Percentiles rank a stretch among this genome's conserved stretches.
Conservation (phyloP, 2,888 invertebrate genomes). For the Amiota mariae region DNA sequence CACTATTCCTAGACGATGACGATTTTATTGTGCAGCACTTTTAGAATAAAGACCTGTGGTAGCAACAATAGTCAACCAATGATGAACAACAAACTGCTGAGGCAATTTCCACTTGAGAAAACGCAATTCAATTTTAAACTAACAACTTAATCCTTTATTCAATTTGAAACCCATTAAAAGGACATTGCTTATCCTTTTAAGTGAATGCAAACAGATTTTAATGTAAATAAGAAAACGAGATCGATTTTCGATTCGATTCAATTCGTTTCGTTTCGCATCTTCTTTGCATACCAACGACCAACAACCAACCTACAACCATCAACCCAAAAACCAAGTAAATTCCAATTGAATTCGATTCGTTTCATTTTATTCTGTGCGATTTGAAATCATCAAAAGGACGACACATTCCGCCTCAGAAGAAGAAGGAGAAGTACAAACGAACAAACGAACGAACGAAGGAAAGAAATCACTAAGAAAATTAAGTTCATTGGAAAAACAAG, state of each 20-base stretch:
- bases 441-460: neutral
- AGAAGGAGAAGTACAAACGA: neutral
- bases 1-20: too few relatives aligned
- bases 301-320: conserved; percentile 10
- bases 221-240: conserved; percentile 73
- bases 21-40: too few relatives aligned
- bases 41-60: too few relatives aligned
- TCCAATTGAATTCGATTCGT: conserved; percentile 17
- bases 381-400: neutral
- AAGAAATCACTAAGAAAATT: conserved; percentile 51
- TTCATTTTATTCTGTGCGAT: neutral
- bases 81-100: neutral
- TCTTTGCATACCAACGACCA: conserved; percentile 29
- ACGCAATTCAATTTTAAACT: conserved; percentile 72
- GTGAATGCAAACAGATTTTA: conserved; percentile 74
- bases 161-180: conserved; percentile 74
- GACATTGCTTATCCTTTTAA: conserved; percentile 74
- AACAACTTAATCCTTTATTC: conserved; percentile 74
- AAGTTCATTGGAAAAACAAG: conserved; percentile 51
- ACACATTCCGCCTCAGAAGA: neutral
- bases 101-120: conserved; percentile 55
- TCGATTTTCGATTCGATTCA: conserved; percentile 63
- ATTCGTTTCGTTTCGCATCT: conserved; percentile 4
- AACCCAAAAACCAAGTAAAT: conserved; percentile 30
- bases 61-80: neutral